These are phyloP conservation scores for Spodoptera frugiperda DNA, from an alignment of 1,140 invertebrate species.

Conservation along the genomic window DNA sequence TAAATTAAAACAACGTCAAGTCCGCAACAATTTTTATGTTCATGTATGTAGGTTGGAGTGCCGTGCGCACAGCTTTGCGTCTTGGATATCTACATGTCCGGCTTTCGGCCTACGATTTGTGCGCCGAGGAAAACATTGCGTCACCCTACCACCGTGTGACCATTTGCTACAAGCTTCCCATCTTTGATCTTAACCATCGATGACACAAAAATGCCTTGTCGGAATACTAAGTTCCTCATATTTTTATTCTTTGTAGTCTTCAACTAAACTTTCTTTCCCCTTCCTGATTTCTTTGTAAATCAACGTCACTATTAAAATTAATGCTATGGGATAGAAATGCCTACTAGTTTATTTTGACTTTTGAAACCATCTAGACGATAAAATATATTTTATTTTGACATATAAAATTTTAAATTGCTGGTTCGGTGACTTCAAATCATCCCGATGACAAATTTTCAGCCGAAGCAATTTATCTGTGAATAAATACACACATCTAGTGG, in stretches of 20 bases:
- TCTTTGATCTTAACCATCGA: conserved; percentile 47
- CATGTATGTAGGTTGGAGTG: conserved; percentile 79
- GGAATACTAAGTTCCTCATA: conserved; percentile 3
- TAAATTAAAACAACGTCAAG: conserved; percentile 66
- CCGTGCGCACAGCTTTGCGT: conserved; percentile 78
- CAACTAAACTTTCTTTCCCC: conserved; percentile 15
- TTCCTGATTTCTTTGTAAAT: conserved; percentile 19
- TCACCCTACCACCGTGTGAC: conserved; percentile 60
- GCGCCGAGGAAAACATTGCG: conserved; percentile 74
- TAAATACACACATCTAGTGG: not conserved
- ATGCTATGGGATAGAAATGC: conserved; percentile 33
- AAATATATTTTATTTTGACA: conserved; percentile 28
- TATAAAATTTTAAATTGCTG: conserved; percentile 17
- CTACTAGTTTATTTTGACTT: conserved; percentile 56
- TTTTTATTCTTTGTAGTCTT: conserved; percentile 25
- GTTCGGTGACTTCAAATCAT: conserved; percentile 18
- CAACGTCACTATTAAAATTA: conserved; percentile 13
- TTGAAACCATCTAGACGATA: conserved; percentile 47
- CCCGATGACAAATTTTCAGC: conserved; percentile 11
- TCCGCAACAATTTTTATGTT: conserved; percentile 73
- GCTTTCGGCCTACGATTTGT: conserved; percentile 73
- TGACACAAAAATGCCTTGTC: conserved; percentile 49
- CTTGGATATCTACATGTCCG: conserved; percentile 71
- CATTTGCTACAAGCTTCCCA: conserved; percentile 57
- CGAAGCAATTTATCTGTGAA: not conserved